phyloP scores from a whole-genome alignment of 2,797 vertebrate species.

The Strix occidentalis region DNA sequence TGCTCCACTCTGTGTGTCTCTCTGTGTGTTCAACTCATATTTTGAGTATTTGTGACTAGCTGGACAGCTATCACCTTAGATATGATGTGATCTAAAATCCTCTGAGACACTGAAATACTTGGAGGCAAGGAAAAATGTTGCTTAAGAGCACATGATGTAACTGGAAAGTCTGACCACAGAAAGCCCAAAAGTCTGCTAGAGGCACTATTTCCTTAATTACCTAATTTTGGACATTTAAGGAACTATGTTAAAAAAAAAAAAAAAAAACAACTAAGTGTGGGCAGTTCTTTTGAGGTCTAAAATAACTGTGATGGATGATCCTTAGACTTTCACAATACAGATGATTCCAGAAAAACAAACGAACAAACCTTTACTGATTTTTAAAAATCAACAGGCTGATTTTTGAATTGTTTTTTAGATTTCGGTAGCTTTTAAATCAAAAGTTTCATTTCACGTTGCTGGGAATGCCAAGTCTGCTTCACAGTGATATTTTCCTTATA shows the following conservation, averaged over 20 bases:
- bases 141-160: not conserved
- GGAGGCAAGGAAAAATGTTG: not conserved
- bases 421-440: not conserved
- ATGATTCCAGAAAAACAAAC: not conserved
- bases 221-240: not conserved
- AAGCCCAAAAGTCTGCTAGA: not conserved
- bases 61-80: not conserved
- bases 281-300: not conserved
- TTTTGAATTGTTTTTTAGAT: not conserved
- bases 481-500: not conserved
- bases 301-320: not conserved
- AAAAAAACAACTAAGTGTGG: not conserved
- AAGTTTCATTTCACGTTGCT: not conserved
- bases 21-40: not conserved
- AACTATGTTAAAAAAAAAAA: not conserved
- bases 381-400: not conserved
- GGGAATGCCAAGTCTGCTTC: not conserved
- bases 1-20: not conserved
- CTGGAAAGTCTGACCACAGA: constrained; percentile 3
- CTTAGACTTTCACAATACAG: not conserved
- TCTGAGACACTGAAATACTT: not conserved
- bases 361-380: not conserved
- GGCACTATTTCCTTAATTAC: not conserved
- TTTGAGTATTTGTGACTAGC: not conserved
- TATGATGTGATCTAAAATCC: not conserved